These are phyloP conservation scores for Halcyon badia DNA, from an alignment of 2,797 vertebrate species.

Conservation along the genomic window DNA sequence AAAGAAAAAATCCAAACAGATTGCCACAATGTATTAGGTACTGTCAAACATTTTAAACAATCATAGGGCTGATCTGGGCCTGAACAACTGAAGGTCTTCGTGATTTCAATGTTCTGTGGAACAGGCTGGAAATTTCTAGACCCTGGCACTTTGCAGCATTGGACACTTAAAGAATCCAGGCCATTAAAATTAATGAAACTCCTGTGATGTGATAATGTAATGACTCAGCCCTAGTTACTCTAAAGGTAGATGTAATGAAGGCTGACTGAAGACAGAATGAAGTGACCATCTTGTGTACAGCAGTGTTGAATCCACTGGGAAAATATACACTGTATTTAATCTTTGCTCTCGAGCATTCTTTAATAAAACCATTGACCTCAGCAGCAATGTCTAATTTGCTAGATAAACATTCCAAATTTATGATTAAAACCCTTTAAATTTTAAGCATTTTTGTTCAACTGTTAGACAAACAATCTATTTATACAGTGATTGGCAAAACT, in stretches of 20 bases:
- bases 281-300: background rate
- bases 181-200: background rate
- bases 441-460: background rate
- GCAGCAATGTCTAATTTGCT: constrained; percentile 39
- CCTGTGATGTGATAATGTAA: background rate
- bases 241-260: background rate
- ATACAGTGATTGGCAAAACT: background rate
- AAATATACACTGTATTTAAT: constrained; percentile 34
- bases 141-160: background rate
- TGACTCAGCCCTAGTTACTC: background rate
- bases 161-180: background rate
- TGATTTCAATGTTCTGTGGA: background rate
- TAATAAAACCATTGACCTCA: constrained; percentile 55
- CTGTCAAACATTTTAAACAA: background rate
- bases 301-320: constrained; percentile 48
- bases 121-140: background rate
- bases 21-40: background rate
- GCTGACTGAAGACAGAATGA: background rate
- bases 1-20: background rate
- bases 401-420: constrained; percentile 70
- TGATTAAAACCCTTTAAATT: background rate
- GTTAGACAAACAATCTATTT: constrained; percentile 17
- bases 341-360: constrained; percentile 70
- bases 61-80: background rate
- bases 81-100: background rate